Base-by-base conservation (phyloP, 2,113 vertebrate genomes). In the Pipa parva region DNA sequence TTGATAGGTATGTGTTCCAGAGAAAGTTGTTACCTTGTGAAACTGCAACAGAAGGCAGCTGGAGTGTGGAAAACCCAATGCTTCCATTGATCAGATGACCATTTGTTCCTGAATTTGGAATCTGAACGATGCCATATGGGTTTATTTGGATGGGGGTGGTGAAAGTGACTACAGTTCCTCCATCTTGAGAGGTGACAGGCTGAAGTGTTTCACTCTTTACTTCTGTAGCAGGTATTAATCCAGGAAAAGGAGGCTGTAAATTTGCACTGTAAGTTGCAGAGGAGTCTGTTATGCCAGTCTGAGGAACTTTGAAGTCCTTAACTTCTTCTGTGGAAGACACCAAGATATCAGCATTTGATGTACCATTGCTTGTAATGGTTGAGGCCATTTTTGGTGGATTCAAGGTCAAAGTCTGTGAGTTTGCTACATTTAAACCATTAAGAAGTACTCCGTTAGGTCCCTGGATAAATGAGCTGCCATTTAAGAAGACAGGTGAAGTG, bases 381-480 rank as follows among this genome's bases (percentile, higher is more conserved):
- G 74, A 74, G 0, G 88, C 83, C 3, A 91, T 75, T 89, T 97
- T 91, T 61, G 92, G 87, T 0, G 93, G 83, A 75, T 89, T 96
- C 77, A 96, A 82, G 25, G 92, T 85, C 74, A 95, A 79, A 0
- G 92, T 88, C 74, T 95, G 97, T 0, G 94, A 78, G 59, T 84
- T 85, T 63, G 94, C 94, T 79, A 97, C 75, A 29, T 89, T 94
- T 73, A 99, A 87, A 81, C 97, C 94, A 22, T 97, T 99, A 76
- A 99, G 93, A 62, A 99, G 92, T 78, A 95, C 92, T 73, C 94
- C 94, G 5, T 90, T 89, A 73, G 94, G 92, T 75, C 92, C 88
- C 82, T 98, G 95, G 80, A 97, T 89, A 81, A 97, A 97, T 54
- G 94, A 95, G 80, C 91, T 88, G 58, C 95, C 92, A 24, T 97